Percentiles rank a stretch among this genome's conserved stretches.
phyloP scores from a whole-genome alignment of 2,113 vertebrate genomes.

The Myrmecophaga tridactyla region DNA sequence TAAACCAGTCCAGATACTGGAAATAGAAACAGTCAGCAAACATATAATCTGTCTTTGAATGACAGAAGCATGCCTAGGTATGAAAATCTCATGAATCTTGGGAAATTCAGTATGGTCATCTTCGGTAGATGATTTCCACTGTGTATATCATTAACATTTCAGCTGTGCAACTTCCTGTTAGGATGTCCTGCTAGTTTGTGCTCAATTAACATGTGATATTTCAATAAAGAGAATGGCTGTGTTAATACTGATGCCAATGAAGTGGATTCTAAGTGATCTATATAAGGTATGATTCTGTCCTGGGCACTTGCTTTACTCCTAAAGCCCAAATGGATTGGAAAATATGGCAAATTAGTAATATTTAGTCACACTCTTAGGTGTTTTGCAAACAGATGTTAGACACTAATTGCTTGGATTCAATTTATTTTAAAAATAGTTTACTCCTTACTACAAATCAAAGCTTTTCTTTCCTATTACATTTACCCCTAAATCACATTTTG shows the following conservation, averaged over 20 bases:
- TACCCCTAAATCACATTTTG: not conserved
- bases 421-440: not conserved
- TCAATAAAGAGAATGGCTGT: not conserved
- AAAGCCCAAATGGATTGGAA: not conserved
- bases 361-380: not conserved
- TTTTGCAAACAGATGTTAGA: not conserved
- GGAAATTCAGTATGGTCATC: not conserved
- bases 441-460: not conserved
- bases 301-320: not conserved
- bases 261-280: not conserved
- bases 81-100: not conserved
- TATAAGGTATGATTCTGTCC: not conserved
- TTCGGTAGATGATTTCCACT: not conserved
- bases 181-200: not conserved
- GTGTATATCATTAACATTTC: not conserved
- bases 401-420: not conserved
- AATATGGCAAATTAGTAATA: not conserved
- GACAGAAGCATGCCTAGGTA: not conserved
- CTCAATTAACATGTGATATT: not conserved
- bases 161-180: not conserved
- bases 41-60: not conserved
- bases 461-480: not conserved
- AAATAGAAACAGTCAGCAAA: not conserved
- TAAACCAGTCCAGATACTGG: not conserved
- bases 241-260: not conserved